Evolutionary conservation across 1,140 invertebrate genomes (phyloP), one percentile per base, ranked within the genome.

Genomic region (Microvelia longipes): DNA sequence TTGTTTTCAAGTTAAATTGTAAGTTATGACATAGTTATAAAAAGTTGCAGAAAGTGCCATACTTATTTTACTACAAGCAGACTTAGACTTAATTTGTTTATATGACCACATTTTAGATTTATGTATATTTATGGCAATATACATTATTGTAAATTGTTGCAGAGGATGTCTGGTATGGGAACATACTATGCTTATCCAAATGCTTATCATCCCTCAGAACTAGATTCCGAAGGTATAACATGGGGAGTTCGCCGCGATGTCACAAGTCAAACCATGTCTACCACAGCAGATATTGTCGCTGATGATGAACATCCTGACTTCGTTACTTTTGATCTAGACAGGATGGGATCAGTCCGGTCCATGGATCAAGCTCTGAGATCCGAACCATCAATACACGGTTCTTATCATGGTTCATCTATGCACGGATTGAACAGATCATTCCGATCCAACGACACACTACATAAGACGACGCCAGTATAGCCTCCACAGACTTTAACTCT

Each of bases 391-490:
- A 50, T 50, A 5, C 35, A 50, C 35, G 35, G 35, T 5, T 50
- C 35, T 19, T 50, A 50, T 19, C 35, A 50, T 50, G 35, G 35
- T 11, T 50, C 35, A 11, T 11, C 35, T 50, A n/a, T n/a, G n/a
- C 35, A 50, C 19, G 35, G 35, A 19, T 19, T 50, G 5, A 5
- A 50, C 35, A 50, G 35, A 19, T 50, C 35, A 50, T 50, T 50
- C 62, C 62, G 25, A 5, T 64, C 62, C 2, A 64, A 24, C 62
- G 62, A 64, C 62, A 64, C 62, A 5, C 25, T 64, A 2, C 62
- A 64, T 26, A 64, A 64, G 62, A 64, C 62, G 25, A 64, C 62
- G 62, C 62, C 62, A 2, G 62, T 64, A 5, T 64, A 64, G 62
- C 62, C 5, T 25, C 62, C 15, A 24, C 62, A 24, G 62, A 64